Base-by-base conservation (phyloP, 2,888 invertebrate species). In the Rhyacophila evoluta region DNA sequence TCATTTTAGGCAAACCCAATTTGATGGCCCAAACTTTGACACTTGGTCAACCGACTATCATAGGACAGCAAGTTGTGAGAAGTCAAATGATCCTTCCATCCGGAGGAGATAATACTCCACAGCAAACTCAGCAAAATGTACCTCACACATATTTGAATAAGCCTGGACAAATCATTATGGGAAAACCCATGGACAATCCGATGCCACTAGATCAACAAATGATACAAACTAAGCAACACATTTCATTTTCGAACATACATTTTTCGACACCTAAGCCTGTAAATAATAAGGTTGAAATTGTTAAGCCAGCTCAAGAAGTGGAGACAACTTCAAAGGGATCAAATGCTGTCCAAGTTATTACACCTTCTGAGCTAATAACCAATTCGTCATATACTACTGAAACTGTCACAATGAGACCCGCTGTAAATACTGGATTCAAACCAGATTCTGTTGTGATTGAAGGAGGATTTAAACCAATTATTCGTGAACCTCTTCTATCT, bases 401-500 rank as follows among this genome's bases (percentile, higher is more conserved):
- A 73, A 80, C 36, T 33, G 84, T 87, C 0, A 87, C 88, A 0
- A 85, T 92, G 84, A 86, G 86, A 73, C 91, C 92, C 1, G 94
- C 94, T 0, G 86, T 92, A 0, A 95, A 95, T 83, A 93, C 93
- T 1, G 95, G 95, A 0, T 96, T 96, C 83, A 93, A 94, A 85
- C 95, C 95, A 0, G 93, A 93, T 83, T 93, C 95, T 0, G 93
- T 96, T 3, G 93, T 95, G 0, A 93, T 96, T 11, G 96, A 96
- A 87, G 93, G 95, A 78, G 96, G 96, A 0, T 96, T 96, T 84
- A 94, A 93, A 82, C 96, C 96, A 0, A 95, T 96, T 25, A 91
- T 94, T 6, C 88, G 91, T 74, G 92, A 91, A 85, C 89, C 87
- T 55, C 84, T 87, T 77, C 89, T 87, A 87, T 87, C 89, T 71